Evolutionary conservation across 2,797 vertebrate genomes (phyloP), one percentile per base, ranked within the genome.

Genomic region (Serranus cabrilla): DNA sequence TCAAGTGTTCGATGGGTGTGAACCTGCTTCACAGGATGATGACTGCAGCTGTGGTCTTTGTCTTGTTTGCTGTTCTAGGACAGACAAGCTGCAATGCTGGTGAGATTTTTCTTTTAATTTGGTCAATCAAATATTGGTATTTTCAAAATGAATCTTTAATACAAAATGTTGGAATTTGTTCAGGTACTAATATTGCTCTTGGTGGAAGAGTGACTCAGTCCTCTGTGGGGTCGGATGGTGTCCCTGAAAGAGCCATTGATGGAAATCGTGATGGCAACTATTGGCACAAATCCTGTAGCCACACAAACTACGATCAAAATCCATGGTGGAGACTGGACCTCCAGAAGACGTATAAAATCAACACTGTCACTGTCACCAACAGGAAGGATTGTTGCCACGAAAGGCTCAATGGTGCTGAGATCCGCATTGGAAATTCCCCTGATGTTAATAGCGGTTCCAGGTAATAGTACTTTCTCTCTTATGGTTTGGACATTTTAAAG

Each of bases 261-360:
- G 74, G 74, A 37, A 76, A 68, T 11, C 50, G 34, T 55, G 56
- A n/a, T 2, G 46, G 64, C 27, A 17, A 1, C 1, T 61, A 11
- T 11, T 0, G 0, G 27, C 27, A 27, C 6, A 40, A 14, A 1
- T 27, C 27, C 27, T 27, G 27, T 27, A 27, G 27, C 27, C 27
- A 27, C 27, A 27, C 27, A 27, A 27, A 1, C 2, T 4, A n/a
- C 1, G 16, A 40, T 7, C 1, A 1, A 25, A 21, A 1, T 27
- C 68, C 70, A 51, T 76, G 60, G 60, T 72, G 55, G 60, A 77
- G 75, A 56, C 21, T 81, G 37, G 68, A 81, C 56, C 78, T 81
- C 12, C 47, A 13, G 6, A 49, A 60, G 11, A 16, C 11, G 0
- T 78, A 56, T 6, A 64, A 55, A n/a, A 43, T 82, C 25, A 43